Conservation (phyloP, 2,797 vertebrate genomes). For the Falco biarmicus region DNA sequence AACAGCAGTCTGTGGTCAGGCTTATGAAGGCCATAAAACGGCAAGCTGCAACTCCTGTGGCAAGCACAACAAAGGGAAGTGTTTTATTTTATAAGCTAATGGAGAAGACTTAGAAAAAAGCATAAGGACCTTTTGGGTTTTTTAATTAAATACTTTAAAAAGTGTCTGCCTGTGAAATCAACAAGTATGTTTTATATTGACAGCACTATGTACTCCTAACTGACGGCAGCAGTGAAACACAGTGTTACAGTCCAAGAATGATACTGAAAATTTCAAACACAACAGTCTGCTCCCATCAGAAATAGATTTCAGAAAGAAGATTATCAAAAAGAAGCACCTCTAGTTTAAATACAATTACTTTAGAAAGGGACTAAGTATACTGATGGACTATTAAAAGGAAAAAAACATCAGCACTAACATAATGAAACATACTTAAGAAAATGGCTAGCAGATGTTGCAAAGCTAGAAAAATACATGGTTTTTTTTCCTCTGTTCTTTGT, state of each 20-base stretch:
- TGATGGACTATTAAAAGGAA: neutral
- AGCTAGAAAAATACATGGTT: neutral
- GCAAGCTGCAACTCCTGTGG: neutral
- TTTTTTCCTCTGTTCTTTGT: neutral
- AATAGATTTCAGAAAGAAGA: neutral
- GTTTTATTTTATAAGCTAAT: neutral
- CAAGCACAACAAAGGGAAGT: neutral
- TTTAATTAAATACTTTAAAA: neutral
- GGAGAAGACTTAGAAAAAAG: neutral
- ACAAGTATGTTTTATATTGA: neutral
- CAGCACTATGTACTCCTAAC: neutral
- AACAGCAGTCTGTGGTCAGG: neutral
- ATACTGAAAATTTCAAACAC: neutral
- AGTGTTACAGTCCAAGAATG: neutral
- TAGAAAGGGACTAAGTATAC: neutral
- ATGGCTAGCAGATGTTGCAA: constrained; percentile 1
- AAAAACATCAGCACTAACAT: neutral
- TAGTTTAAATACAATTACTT: neutral
- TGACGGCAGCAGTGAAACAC: neutral
- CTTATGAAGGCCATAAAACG: neutral
- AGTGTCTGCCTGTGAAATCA: neutral
- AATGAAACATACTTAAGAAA: neutral
- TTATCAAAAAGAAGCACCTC: neutral
- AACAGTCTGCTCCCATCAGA: neutral
- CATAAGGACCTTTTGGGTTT: neutral